Base-by-base conservation (phyloP, 2,888 invertebrate species). In the Microchrysa polita region DNA sequence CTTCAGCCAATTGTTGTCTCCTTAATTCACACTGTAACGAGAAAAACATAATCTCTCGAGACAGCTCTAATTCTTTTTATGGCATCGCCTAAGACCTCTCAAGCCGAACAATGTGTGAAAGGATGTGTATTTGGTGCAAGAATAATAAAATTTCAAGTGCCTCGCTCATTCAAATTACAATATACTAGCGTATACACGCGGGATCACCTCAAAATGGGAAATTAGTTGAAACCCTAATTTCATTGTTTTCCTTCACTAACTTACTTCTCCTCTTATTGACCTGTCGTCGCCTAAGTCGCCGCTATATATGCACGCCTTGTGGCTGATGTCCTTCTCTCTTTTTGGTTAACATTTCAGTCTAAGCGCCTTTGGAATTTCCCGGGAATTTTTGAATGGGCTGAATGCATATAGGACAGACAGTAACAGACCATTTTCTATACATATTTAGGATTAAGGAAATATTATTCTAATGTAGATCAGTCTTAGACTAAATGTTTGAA, bases 121-220 rank as follows among this genome's bases (percentile, higher is more conserved):
- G 69, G 40, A 69, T 40, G 55, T 23, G 55, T 55, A 27, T 69
- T 55, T 55, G 69, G 55, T 69, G 40, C 55, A 55, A 40, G 57
- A 57, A 69, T 69, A 69, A 69, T 69, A 69, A 69, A 69, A 69
- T 69, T 42, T 69, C 69, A 69, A 69, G 69, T 69, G 57, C 14
- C 57, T 55, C 16, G 16, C n/a, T 23, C 23, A 48, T 65, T 48
- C 22, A 65, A 65, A 44, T 10, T 23, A 57, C 48, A 22, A 69
- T 18, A 69, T n/a, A n/a, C n/a, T n/a, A n/a, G n/a, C n/a, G n/a
- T n/a, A n/a, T n/a, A n/a, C n/a, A n/a, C n/a, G n/a, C 55, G 20
- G 18, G 40, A n/a, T 34, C 40, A 69, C 69, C 69, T 57, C 69
- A 69, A n/a, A 67, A 69, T 69, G 69, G n/a, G 57, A 69, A 69